Evolutionary conservation across 2,888 invertebrate genomes (phyloP), one percentile per base, ranked within the genome.

Genomic region (Hypomecis punctinalis): DNA sequence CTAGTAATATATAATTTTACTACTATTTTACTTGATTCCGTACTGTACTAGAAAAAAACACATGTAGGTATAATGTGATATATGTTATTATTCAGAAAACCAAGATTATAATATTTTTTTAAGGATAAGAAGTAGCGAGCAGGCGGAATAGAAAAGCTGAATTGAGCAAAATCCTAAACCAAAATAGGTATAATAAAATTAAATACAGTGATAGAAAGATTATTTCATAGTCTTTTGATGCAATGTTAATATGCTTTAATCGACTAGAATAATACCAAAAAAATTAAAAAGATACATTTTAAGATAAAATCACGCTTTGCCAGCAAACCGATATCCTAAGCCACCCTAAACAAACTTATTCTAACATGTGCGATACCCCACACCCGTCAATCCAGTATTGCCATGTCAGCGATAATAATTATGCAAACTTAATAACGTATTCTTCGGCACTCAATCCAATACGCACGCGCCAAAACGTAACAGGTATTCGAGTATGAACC

Each of bases 381-480:
- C 53, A 59, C 39, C 52, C 62, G 62, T 63, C 61, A 66, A 67
- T 63, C 54, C 35, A 63, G 53, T 59, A 63, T 61, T 61, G 56
- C 61, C 56, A 51, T 60, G 52, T 63, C 63, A 68, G 66, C 63
- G 11, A 58, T 58, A 73, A 75, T 75, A 77, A 80, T 82, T 80
- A 82, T 75, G 74, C 72, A 77, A 83, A 82, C 74, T 78, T 78
- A 76, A 76, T 81, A 80, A 77, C 75, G 78, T 76, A 76, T 75
- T 37, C 56, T 47, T 40, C 43, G 58, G 68, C 54, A 52, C 48
- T 39, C 39, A 39, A 9, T 55, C 59, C 6, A 37, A 11, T 59
- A 85, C 86, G 86, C 86, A 86, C 72, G 86, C 86, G 86, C 85
- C 61, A 78, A 72, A 81, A 85, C 79, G 82, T 84, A 85, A 86